A percentile compares a stretch with the other conserved stretches of the same genome.
Conservation (phyloP, 2,797 vertebrate species). For the Todus mexicanus region DNA sequence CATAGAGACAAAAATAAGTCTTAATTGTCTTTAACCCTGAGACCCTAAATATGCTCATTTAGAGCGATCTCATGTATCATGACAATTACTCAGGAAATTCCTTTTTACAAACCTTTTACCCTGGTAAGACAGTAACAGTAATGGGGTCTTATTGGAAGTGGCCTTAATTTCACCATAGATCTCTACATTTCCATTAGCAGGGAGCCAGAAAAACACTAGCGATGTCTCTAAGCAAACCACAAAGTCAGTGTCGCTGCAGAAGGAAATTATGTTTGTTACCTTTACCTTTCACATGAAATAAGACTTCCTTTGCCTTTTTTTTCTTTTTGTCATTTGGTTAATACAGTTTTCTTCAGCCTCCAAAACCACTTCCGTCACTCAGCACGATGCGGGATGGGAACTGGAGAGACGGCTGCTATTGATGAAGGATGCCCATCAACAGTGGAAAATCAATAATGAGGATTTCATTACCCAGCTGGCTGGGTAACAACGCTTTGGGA, state of each 20-base stretch:
- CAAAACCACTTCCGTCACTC: slow-evolving; percentile 91
- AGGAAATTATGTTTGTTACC: neutral
- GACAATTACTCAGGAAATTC: neutral
- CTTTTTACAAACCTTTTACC: neutral
- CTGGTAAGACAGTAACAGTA: neutral
- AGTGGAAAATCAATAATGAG: slow-evolving; percentile 47
- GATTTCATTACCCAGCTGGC: slow-evolving; percentile 89
- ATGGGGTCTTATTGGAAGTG: neutral
- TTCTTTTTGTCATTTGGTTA: neutral
- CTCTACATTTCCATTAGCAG: neutral
- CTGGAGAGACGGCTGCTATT: slow-evolving; percentile 98
- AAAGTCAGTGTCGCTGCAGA: neutral
- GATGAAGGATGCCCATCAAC: slow-evolving; percentile 63
- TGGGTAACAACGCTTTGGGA: slow-evolving; percentile 77
- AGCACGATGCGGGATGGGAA: slow-evolving; percentile 92
- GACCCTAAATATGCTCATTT: neutral
- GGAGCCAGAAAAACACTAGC: neutral
- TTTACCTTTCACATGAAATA: neutral
- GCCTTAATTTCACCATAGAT: neutral
- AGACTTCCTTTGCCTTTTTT: neutral
- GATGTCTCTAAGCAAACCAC: neutral
- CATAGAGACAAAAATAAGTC: neutral
- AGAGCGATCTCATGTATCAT: neutral
- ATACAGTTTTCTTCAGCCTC: slow-evolving; percentile 91
- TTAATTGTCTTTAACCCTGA: neutral